phyloP scores from a whole-genome alignment of 2,113 vertebrate genomes.

The Paraplagusia blochii region DNA sequence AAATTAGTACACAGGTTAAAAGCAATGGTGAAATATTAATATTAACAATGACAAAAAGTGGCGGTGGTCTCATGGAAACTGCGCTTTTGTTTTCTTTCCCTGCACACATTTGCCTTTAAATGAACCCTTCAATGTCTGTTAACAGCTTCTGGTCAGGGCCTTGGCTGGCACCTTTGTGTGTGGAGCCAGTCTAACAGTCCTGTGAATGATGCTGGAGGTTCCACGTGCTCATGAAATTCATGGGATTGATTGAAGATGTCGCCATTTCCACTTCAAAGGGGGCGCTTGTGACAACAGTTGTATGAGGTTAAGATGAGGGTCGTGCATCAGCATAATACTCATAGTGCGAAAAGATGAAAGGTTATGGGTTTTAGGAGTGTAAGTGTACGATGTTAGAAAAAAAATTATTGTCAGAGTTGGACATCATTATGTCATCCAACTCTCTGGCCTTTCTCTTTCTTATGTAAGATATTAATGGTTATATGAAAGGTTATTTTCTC shows the following conservation, averaged over 20 bases:
- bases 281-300: not conserved
- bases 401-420: too few species aligned
- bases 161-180: constrained; percentile 26
- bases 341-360: not conserved
- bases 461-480: too few species aligned
- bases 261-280: constrained; percentile 61
- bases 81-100: not conserved
- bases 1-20: not conserved
- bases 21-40: not conserved
- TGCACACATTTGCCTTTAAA: constrained; percentile 23
- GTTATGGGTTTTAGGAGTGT: too few species aligned
- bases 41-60: not conserved
- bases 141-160: constrained; percentile 12
- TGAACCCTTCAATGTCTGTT: constrained; percentile 17
- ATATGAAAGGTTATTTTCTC: too few species aligned
- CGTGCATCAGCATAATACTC: not conserved
- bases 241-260: constrained; percentile 19
- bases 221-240: constrained; percentile 44
- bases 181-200: constrained; percentile 21
- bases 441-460: too few species aligned
- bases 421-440: too few species aligned
- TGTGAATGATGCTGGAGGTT: constrained; percentile 37
- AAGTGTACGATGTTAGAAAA: too few species aligned
- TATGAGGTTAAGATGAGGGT: constrained; percentile 2
- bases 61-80: too few species aligned